Evolutionary conservation across 2,888 invertebrate species (phyloP), one percentile per base, ranked within the genome.

Genomic region (Drosophila leonis): DNA sequence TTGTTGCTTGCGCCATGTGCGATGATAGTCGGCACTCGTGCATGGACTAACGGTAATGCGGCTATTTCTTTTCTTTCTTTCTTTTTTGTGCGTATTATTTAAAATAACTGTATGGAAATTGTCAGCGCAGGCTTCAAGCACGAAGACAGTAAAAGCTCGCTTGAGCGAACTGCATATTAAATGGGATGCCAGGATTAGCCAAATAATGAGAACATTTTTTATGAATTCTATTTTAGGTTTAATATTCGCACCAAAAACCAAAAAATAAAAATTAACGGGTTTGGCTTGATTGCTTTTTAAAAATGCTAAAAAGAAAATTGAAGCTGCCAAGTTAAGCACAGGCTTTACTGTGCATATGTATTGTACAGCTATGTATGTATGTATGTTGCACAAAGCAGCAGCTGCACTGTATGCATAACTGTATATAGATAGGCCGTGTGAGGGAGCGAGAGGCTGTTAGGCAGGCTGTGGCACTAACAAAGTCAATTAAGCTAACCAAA

Each of bases 1-100:
- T 52, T 64, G n/a, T 49, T 55, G 8, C 51, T 49, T 42, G 61
- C 52, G 35, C 39, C 39, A 57, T 63, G n/a, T 66, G 69, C 37
- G 63, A 51, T 69, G 74, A 74, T 79, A 64, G 82, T 81, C 66
- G 67, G 59, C 67, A 65, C 60, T 72, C 67, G 62, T 65, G 70
- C 80, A 65, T 65, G 54, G 39, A 48, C 31, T 63, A 62, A 60
- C 69, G 51, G 62, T 65, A 71, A 54, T 72, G 65, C 49, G 54
- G 59, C 57, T 65, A 69, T 77, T 75, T 85, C 49, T 33, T 49
- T 31, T 70, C 68, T 72, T 72, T 60, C 72, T 62, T 70, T 76
- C 62, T 77, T 48, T 49, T 63, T 64, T 72, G 70, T 76, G 66
- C 67, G 54, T 74, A 48, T 74, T 68, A 65, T 69, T 86, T 76